Percentiles rank a stretch among this genome's conserved stretches.
Conservation (phyloP, 2,888 invertebrate genomes). For the Drosophila longiperda region DNA sequence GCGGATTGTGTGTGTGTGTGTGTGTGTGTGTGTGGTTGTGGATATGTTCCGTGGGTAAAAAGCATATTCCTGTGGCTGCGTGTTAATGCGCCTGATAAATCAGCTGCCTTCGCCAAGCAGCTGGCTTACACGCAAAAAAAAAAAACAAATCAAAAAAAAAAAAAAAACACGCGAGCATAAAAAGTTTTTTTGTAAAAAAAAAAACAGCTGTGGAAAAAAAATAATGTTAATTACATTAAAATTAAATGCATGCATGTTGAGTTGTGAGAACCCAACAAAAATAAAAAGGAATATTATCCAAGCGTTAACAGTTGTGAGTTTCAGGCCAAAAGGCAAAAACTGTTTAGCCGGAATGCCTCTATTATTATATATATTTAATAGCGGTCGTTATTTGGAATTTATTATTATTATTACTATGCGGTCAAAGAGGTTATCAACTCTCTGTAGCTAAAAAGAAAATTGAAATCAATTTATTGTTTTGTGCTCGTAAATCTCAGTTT, state of each 20-base stretch:
- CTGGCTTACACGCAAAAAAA: constrained; percentile 28
- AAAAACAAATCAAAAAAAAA: not conserved
- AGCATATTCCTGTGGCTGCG: constrained; percentile 52
- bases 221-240: constrained; percentile 74
- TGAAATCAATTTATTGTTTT: not conserved
- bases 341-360: not conserved
- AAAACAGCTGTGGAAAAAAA: constrained; percentile 11
- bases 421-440: not conserved
- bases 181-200: constrained; percentile 9
- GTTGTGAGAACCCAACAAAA: not conserved
- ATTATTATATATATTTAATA: not conserved
- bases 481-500: not conserved
- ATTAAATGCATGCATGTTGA: constrained; percentile 45
- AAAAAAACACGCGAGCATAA: constrained; percentile 1
- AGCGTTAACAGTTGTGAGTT: not conserved
- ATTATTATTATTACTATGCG: not conserved
- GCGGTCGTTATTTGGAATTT: not conserved
- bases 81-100: constrained; percentile 76
- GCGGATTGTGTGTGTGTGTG: constrained; percentile 14
- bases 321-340: not conserved
- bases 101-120: constrained; percentile 53
- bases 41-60: constrained; percentile 20
- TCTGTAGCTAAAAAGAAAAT: not conserved
- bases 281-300: constrained; percentile 5
- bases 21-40: constrained; percentile 15